Conservation (phyloP, 2,113 vertebrate genomes). For the Thryonomys swinderianus region DNA sequence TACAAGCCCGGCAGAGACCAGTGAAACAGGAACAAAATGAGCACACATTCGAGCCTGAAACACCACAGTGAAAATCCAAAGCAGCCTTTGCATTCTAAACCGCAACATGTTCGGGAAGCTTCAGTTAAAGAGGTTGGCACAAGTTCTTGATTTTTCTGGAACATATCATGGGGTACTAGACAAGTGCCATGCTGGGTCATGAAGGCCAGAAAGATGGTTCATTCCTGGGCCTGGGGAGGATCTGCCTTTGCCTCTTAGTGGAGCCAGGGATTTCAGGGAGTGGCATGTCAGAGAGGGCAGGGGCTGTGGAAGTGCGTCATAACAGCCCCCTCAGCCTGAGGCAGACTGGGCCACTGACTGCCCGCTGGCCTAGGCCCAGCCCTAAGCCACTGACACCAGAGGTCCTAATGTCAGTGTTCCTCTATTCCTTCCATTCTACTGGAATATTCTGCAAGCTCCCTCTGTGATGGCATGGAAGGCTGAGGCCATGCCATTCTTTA, state of each 20-base stretch:
- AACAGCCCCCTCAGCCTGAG: background rate
- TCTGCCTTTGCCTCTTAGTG: background rate
- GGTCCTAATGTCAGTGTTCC: slow-evolving; percentile 43
- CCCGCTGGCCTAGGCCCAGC: background rate
- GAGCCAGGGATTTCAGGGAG: background rate
- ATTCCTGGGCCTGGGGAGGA: background rate
- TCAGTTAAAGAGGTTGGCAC: background rate
- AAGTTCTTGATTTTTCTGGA: background rate
- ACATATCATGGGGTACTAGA: background rate
- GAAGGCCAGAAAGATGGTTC: background rate
- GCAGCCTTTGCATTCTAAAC: background rate
- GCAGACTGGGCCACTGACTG: background rate
- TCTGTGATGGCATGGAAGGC: slow-evolving; percentile 46
- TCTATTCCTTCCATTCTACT: slow-evolving; percentile 69
- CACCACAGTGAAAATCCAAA: background rate
- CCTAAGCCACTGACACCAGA: background rate
- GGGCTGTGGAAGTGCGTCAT: background rate
- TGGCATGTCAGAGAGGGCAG: too few species aligned
- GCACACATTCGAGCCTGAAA: background rate
- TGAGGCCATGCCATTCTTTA: slow-evolving; percentile 54
- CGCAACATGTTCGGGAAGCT: background rate
- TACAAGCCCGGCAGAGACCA: background rate
- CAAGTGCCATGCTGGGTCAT: background rate
- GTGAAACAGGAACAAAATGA: background rate
- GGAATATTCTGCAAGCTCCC: slow-evolving; percentile 64